A percentile compares a stretch with the other conserved stretches of the same genome.
Evolutionary conservation across 2,888 invertebrate genomes (phyloP).

Genomic region (Limnephilus lunatus): DNA sequence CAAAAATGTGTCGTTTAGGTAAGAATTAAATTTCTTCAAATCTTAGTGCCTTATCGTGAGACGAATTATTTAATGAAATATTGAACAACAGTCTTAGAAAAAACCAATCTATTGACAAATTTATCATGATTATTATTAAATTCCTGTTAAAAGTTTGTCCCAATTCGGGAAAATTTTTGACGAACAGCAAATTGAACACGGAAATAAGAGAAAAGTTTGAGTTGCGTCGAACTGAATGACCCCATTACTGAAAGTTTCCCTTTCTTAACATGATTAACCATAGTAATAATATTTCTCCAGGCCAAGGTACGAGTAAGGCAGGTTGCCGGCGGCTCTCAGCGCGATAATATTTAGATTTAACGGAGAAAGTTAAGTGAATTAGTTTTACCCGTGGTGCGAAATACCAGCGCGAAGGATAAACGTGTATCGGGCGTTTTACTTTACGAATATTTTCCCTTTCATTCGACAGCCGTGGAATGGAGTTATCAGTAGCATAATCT

Average conservation of each 20-base stretch:
- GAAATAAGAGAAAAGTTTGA: not conserved
- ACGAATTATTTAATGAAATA: not conserved
- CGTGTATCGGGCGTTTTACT: constrained; percentile 18
- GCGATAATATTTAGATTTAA: constrained; percentile 24
- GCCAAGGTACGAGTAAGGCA: not conserved
- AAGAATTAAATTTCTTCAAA: not conserved
- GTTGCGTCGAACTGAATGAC: not conserved
- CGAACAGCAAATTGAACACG: not conserved
- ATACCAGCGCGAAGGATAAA: constrained; percentile 5
- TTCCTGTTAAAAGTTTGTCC: not conserved
- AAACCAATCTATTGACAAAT: not conserved
- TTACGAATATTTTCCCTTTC: constrained; percentile 39
- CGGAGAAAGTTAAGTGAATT: constrained; percentile 32
- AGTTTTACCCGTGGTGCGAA: not conserved
- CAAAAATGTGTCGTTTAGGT: not conserved
- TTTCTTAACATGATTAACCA: constrained; percentile 2
- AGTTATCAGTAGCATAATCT: constrained; percentile 41
- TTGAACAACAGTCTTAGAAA: not conserved
- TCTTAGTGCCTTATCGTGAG: not conserved
- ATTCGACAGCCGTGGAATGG: not conserved
- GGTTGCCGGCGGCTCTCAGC: not conserved
- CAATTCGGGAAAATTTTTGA: not conserved
- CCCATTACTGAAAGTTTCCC: not conserved
- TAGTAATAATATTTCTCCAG: not conserved
- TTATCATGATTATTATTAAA: not conserved